Evolutionary conservation across 2,888 invertebrate genomes (phyloP).

Genomic region (Sphaeridia pumilis): DNA sequence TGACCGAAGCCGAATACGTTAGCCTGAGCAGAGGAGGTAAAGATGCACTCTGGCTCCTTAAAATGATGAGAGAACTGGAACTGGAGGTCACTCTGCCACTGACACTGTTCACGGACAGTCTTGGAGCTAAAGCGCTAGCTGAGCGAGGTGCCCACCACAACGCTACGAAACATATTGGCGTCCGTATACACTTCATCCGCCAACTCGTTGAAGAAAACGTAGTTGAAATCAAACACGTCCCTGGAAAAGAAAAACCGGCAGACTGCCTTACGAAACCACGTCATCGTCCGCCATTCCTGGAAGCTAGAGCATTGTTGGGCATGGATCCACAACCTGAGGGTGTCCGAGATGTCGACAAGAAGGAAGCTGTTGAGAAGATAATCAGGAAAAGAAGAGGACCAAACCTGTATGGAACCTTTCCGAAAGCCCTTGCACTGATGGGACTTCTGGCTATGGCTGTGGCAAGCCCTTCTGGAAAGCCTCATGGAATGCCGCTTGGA

Average conservation of each 20-base stretch:
- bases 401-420: background rate
- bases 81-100: no score
- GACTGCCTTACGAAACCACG: background rate
- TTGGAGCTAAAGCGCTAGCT: no score
- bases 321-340: background rate
- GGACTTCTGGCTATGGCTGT: background rate
- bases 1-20: slow-evolving; percentile 30
- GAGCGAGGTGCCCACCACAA: no score
- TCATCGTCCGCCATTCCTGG: no score
- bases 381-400: background rate
- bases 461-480: background rate
- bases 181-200: background rate
- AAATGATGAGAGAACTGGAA: slow-evolving; percentile 20
- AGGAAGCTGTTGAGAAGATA: background rate
- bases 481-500: background rate
- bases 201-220: background rate
- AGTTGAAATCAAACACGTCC: background rate
- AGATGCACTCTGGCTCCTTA: slow-evolving; percentile 22
- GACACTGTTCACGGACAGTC: no score
- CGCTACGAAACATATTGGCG: background rate
- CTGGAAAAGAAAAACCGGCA: background rate
- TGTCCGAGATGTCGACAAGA: background rate
- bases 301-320: background rate
- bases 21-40: slow-evolving; percentile 19
- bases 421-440: background rate